phyloP scores from a whole-genome alignment of 2,888 invertebrate genomes.

The Acleris cristana region DNA sequence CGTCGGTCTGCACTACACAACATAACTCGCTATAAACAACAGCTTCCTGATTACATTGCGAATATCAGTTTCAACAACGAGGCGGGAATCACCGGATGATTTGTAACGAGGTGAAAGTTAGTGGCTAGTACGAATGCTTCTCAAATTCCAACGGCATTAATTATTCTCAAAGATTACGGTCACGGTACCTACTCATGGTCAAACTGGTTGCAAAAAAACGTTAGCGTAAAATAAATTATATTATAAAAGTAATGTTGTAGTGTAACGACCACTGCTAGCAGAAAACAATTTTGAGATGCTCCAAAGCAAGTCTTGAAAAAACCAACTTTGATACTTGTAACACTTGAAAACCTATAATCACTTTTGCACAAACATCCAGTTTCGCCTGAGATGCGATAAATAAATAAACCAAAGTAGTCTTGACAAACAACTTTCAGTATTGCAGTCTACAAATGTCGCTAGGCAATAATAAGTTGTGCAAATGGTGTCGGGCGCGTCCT shows the following conservation, averaged over 20 bases:
- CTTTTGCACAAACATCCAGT: no score
- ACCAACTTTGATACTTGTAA: no score
- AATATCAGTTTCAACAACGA: not conserved
- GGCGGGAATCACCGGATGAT: not conserved
- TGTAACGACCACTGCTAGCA: no score
- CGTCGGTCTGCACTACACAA: conserved; percentile 42
- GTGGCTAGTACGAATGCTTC: not conserved
- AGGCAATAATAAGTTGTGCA: conserved; percentile 32
- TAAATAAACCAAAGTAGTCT: not conserved
- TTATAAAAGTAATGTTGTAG: no score
- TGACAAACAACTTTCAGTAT: conserved; percentile 1
- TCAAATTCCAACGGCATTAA: conserved; percentile 22
- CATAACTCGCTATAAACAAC: conserved; percentile 26
- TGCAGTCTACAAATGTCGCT: conserved; percentile 12
- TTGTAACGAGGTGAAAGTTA: conserved; percentile 27
- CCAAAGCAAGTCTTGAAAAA: no score
- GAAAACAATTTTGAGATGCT: no score
- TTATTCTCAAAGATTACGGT: conserved; percentile 50
- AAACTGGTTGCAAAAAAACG: conserved; percentile 50
- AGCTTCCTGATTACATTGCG: conserved; percentile 16
- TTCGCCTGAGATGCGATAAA: no score
- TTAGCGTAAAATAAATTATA: no score
- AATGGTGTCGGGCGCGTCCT: conserved; percentile 27
- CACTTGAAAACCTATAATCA: no score
- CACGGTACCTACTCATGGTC: conserved; percentile 42